Conservation (phyloP, 1,140 invertebrate species). For the Arctopsyche grandis region DNA sequence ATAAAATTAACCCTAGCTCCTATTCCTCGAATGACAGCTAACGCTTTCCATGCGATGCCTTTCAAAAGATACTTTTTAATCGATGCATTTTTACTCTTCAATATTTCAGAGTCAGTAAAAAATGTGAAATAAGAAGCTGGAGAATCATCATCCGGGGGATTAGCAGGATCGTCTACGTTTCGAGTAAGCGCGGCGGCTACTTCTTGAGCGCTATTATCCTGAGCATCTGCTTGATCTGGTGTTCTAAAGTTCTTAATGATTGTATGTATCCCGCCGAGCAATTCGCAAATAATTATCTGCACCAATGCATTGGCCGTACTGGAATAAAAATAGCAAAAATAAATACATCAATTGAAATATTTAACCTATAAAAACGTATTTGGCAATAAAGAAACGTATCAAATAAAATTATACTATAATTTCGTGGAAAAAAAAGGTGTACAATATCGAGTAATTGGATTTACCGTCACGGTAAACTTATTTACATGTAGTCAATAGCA, state of each 20-base stretch:
- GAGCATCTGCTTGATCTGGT: not conserved
- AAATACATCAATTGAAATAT: no score
- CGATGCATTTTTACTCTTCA: not conserved
- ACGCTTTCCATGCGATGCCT: conserved; percentile 71
- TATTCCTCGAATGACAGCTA: conserved; percentile 68
- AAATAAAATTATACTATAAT: not conserved
- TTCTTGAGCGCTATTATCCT: not conserved
- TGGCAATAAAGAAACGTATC: no score
- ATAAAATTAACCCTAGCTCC: conserved; percentile 65
- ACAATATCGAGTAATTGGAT: no score
- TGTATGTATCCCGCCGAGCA: not conserved
- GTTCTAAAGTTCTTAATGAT: not conserved
- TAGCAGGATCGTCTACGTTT: no score
- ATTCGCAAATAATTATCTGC: conserved; percentile 67
- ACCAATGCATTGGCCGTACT: conserved; percentile 67
- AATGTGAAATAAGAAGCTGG: not conserved
- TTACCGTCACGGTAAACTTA: no score
- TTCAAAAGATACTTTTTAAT: conserved; percentile 68
- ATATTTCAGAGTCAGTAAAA: not conserved
- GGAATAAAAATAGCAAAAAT: conserved; percentile 53
- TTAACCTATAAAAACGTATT: no score
- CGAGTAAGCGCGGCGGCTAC: no score
- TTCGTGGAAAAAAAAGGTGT: no score
- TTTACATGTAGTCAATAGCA: not conserved
- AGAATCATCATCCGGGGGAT: no score